Conservation (phyloP, 35 echinoderm and acorn worm species). For the Apostichopus parvimensis region DNA sequence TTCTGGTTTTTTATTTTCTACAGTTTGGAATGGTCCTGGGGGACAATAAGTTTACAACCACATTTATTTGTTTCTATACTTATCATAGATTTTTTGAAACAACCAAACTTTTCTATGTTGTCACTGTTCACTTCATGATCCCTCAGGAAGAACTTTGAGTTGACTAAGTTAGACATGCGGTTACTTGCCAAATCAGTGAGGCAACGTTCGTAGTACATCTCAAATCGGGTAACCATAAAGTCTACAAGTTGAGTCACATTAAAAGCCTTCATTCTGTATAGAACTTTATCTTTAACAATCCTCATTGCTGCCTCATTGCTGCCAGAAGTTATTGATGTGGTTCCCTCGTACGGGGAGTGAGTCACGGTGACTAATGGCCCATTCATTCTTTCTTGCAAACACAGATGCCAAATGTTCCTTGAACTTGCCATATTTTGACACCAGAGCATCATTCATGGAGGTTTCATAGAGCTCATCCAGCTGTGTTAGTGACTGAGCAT, state of each 20-base stretch:
- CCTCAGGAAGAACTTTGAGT: no score
- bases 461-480: no score
- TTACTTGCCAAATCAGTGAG: slow-evolving; percentile 54
- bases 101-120: slow-evolving; percentile 37
- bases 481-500: no score
- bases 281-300: slow-evolving; percentile 67
- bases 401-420: neutral
- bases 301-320: slow-evolving; percentile 70
- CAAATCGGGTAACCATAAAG: slow-evolving; percentile 57
- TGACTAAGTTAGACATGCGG: neutral
- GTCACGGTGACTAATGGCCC: slow-evolving; percentile 51
- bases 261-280: slow-evolving; percentile 50
- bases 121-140: slow-evolving; percentile 33
- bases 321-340: slow-evolving; percentile 65
- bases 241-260: slow-evolving; percentile 58
- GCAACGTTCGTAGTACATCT: slow-evolving; percentile 50
- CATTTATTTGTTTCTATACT: no score
- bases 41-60: no score
- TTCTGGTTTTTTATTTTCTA: no score
- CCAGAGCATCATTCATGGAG: neutral
- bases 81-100: neutral
- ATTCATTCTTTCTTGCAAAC: slow-evolving; percentile 41
- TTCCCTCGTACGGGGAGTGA: slow-evolving; percentile 45
- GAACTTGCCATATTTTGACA: slow-evolving; percentile 16
- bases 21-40: no score